Evolutionary conservation across 2,797 vertebrate species (phyloP).

Genomic region (Prionace glauca): DNA sequence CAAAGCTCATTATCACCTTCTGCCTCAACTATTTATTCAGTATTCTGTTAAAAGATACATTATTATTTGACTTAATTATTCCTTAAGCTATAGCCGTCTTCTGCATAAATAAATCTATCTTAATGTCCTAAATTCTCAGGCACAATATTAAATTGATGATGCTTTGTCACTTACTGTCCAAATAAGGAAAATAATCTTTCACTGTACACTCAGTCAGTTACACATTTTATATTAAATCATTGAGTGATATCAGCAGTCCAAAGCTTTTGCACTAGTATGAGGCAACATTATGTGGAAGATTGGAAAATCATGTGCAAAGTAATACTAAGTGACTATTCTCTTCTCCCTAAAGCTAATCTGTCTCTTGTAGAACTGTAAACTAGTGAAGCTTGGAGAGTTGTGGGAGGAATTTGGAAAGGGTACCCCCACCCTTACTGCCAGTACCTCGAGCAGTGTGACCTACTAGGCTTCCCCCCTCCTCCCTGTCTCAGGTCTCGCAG

Average conservation of each 20-base stretch:
- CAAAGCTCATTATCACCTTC: background rate
- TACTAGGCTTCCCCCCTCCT: too few relatives aligned
- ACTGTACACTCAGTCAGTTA: background rate
- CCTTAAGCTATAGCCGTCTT: too few relatives aligned
- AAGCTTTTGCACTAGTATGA: background rate
- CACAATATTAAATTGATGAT: background rate
- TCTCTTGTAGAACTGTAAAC: background rate
- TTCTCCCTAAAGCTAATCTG: background rate
- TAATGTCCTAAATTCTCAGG: background rate
- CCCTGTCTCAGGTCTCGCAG: too few relatives aligned
- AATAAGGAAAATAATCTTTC: background rate
- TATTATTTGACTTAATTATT: too few relatives aligned
- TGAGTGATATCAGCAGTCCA: background rate
- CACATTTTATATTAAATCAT: background rate
- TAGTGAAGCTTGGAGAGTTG: too few relatives aligned
- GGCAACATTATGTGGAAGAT: background rate
- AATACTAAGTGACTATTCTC: background rate
- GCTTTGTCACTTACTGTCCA: background rate
- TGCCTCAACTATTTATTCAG: too few relatives aligned
- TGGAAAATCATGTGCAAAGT: background rate
- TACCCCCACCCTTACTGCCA: too few relatives aligned
- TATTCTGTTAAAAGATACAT: too few relatives aligned
- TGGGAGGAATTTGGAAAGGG: too few relatives aligned
- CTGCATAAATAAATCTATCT: background rate
- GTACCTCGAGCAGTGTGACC: too few relatives aligned